A percentile compares a stretch with the other conserved stretches of the same genome.
These are phyloP conservation scores for Anoplolepis gracilipes DNA, from an alignment of 1,140 invertebrate genomes.

Conservation along the genomic window DNA sequence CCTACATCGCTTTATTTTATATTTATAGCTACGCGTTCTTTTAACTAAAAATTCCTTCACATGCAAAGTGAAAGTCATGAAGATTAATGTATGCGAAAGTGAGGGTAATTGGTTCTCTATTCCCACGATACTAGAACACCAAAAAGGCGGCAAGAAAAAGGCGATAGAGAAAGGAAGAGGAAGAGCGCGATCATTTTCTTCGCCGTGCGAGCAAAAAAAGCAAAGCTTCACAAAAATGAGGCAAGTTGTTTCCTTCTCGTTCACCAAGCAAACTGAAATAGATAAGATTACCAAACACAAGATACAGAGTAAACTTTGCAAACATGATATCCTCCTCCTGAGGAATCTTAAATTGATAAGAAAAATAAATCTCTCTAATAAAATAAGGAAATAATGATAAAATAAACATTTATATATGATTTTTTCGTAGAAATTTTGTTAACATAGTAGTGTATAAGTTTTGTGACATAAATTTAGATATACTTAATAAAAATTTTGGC, in stretches of 20 bases:
- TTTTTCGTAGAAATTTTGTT: background rate
- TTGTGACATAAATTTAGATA: background rate
- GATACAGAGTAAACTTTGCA: conserved; percentile 17
- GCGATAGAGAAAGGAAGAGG: conserved; percentile 20
- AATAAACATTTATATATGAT: background rate
- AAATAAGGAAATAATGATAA: background rate
- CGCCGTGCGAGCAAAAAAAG: conserved; percentile 28
- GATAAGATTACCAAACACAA: conserved; percentile 46
- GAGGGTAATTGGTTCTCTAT: conserved; percentile 50
- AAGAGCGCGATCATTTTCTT: conserved; percentile 62
- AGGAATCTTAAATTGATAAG: conserved; percentile 14
- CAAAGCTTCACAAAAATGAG: conserved; percentile 53
- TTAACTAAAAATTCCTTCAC: conserved; percentile 50
- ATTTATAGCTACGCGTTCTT: background rate
- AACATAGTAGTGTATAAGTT: background rate
- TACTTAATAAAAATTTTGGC: background rate
- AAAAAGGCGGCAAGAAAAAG: conserved; percentile 52
- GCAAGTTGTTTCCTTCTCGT: conserved; percentile 59
- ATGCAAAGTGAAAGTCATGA: conserved; percentile 68
- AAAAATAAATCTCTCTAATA: conserved; percentile 3
- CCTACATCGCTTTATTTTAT: conserved; percentile 41
- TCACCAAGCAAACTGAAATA: conserved; percentile 38
- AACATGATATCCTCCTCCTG: conserved; percentile 7
- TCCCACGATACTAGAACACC: conserved; percentile 44
- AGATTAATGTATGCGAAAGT: conserved; percentile 69